Percentiles rank a stretch among this genome's conserved stretches.
phyloP scores from a whole-genome alignment of 2,797 vertebrate genomes.

The Premnoplex brunnescens region DNA sequence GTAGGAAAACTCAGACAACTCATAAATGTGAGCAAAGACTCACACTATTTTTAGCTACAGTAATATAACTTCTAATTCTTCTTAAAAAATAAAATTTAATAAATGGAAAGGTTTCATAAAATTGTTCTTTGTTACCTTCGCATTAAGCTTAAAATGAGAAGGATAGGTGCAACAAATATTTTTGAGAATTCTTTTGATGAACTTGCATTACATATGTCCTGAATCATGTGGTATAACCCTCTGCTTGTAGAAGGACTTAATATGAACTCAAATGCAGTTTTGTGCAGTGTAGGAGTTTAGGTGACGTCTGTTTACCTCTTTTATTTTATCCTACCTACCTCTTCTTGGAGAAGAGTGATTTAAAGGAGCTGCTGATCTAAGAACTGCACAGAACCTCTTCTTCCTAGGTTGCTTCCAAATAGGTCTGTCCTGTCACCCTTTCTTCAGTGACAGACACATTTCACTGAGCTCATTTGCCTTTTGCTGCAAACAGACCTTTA shows the following conservation, averaged over 20 bases:
- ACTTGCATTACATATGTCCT: background rate
- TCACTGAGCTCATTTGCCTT: background rate
- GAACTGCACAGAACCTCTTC: background rate
- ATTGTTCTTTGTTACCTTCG: too few relatives aligned
- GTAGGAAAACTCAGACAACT: too few relatives aligned
- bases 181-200: background rate
- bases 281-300: background rate
- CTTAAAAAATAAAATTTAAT: too few relatives aligned
- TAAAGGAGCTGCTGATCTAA: background rate
- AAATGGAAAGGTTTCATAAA: too few relatives aligned
- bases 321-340: background rate
- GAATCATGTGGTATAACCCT: background rate
- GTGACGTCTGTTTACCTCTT: background rate
- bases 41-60: too few relatives aligned
- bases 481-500: background rate
- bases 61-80: too few relatives aligned
- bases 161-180: too few relatives aligned
- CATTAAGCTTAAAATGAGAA: too few relatives aligned
- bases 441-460: background rate
- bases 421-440: background rate
- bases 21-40: too few relatives aligned
- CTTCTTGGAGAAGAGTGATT: background rate
- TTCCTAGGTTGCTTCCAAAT: background rate
- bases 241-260: background rate
- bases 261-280: too few relatives aligned